phyloP scores from a whole-genome alignment of 2,113 vertebrate species.

The Thomomys bottae region DNA sequence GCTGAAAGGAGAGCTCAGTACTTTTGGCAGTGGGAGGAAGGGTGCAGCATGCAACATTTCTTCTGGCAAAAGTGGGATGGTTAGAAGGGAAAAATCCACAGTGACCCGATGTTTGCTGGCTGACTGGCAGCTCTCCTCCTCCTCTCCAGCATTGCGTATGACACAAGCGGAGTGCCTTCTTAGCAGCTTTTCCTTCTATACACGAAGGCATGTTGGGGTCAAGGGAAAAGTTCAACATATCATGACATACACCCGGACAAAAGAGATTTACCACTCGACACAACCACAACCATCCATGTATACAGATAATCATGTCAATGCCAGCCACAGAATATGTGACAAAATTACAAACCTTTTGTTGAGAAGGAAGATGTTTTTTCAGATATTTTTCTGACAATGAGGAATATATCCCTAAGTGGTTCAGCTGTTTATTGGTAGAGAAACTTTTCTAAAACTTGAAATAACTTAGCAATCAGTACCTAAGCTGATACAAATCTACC shows the following conservation, averaged over 20 bases:
- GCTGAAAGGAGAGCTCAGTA: constrained; percentile 75
- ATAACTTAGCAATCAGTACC: background rate
- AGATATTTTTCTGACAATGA: background rate
- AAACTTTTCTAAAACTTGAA: constrained; percentile 1
- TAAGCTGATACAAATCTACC: background rate
- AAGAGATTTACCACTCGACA: background rate
- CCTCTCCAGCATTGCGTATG: constrained; percentile 83
- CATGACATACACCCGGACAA: constrained; percentile 57
- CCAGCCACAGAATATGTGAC: background rate
- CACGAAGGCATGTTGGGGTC: constrained; percentile 82
- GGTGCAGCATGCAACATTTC: constrained; percentile 81
- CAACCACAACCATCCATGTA: no score
- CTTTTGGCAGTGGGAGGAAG: constrained; percentile 87
- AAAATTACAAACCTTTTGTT: background rate
- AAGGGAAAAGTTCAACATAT: constrained; percentile 83
- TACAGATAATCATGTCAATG: no score
- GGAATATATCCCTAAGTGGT: background rate
- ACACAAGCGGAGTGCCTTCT: constrained; percentile 92
- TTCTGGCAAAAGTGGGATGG: constrained; percentile 87
- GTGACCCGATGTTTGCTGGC: constrained; percentile 90
- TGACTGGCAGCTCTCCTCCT: constrained; percentile 85
- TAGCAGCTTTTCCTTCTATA: constrained; percentile 90
- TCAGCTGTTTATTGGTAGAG: background rate
- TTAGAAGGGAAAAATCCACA: constrained; percentile 95
- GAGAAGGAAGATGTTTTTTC: background rate